Evolutionary conservation across 2,888 invertebrate genomes (phyloP).

Genomic region (Hermaeophaga mercurialis): DNA sequence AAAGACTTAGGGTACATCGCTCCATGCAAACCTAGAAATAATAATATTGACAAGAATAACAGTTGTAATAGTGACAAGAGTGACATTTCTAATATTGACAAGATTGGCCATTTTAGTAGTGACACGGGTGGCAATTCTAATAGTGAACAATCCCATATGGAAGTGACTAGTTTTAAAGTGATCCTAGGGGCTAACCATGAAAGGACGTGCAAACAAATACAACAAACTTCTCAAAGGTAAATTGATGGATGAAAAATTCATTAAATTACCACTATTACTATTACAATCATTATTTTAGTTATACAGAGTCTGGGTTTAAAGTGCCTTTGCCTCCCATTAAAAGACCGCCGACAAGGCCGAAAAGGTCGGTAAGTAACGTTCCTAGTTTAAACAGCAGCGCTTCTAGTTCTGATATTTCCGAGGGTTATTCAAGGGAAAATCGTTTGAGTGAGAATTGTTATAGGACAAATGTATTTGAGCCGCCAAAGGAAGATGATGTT

Average conservation of each 20-base stretch:
- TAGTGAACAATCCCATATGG: not conserved
- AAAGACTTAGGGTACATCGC: constrained; percentile 22
- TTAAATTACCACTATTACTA: too few species aligned
- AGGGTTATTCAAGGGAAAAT: not conserved
- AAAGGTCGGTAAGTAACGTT: not conserved
- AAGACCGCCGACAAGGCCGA: constrained; percentile 25
- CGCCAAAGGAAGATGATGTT: constrained; percentile 21
- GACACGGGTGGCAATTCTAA: not conserved
- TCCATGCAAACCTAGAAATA: not conserved
- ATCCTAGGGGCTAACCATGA: not conserved
- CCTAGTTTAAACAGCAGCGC: not conserved
- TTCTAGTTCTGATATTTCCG: not conserved
- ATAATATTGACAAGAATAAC: not conserved
- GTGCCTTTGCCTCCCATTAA: constrained; percentile 27
- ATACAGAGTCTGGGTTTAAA: constrained; percentile 11
- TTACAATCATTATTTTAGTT: not conserved
- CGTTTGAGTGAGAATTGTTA: too few species aligned
- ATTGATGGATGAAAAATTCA: not conserved
- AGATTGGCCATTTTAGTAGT: not conserved
- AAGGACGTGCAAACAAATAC: constrained; percentile 6
- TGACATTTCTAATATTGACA: not conserved
- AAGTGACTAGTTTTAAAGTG: constrained; percentile 3
- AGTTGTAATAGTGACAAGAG: not conserved
- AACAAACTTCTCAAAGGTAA: not conserved
- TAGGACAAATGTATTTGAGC: not conserved